Conservation (phyloP, 2,888 invertebrate genomes). For the Patella caerulea region DNA sequence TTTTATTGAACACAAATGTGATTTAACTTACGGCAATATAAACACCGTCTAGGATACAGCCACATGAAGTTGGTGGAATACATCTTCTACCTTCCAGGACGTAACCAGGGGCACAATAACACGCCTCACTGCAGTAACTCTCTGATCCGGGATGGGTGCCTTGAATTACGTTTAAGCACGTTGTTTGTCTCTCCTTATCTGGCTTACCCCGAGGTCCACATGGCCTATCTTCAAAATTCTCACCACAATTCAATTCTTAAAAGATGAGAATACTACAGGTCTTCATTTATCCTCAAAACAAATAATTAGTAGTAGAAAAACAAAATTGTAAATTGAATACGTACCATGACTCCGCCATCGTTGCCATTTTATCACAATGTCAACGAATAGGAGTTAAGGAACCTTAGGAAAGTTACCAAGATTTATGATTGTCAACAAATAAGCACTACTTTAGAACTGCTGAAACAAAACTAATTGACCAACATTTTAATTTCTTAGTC, state of each 20-base stretch:
- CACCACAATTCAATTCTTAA: constrained; percentile 38
- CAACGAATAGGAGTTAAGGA: too few species aligned
- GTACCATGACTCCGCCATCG: too few species aligned
- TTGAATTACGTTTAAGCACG: constrained; percentile 32
- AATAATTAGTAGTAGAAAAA: too few species aligned
- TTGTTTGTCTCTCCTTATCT: constrained; percentile 27
- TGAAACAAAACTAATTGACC: too few species aligned
- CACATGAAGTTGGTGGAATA: constrained; percentile 49
- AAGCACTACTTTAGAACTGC: too few species aligned
- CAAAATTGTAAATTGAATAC: too few species aligned
- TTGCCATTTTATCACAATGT: too few species aligned
- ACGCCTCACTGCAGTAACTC: constrained; percentile 42
- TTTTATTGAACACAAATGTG: neutral
- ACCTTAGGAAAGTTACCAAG: too few species aligned
- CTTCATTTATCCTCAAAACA: too few species aligned
- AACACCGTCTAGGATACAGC: constrained; percentile 47
- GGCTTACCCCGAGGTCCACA: constrained; percentile 31
- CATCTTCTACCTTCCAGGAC: constrained; percentile 48
- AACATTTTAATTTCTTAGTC: too few species aligned
- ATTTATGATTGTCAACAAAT: too few species aligned
- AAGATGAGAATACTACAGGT: neutral
- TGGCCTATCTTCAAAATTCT: constrained; percentile 41
- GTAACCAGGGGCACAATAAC: constrained; percentile 51
- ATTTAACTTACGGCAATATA: constrained; percentile 29
- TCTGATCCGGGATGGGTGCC: neutral